Percentiles rank a stretch among this genome's conserved stretches.
Conservation (phyloP, 2,888 invertebrate genomes). For the Prosopocoilus inquinatus region DNA sequence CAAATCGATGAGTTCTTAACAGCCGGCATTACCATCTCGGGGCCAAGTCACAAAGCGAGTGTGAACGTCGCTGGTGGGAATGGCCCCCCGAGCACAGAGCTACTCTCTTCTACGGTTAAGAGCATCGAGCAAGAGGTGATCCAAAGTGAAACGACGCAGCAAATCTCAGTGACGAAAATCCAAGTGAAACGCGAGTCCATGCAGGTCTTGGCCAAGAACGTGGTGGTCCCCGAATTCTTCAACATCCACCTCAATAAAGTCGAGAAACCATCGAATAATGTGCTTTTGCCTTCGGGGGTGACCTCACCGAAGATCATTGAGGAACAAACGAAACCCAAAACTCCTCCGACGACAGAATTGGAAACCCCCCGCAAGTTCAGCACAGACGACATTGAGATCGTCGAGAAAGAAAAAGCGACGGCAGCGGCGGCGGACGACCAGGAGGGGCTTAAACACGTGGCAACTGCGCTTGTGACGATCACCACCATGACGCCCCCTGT, state of each 20-base stretch:
- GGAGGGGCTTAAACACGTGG: constrained; percentile 24
- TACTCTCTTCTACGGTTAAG: neutral
- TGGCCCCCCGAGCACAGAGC: neutral
- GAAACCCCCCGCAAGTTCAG: constrained; percentile 45
- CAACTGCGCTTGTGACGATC: constrained; percentile 29
- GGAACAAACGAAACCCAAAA: constrained; percentile 28
- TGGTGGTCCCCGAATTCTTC: constrained; percentile 63
- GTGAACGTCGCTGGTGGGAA: constrained; percentile 5
- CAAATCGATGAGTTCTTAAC: constrained; percentile 6
- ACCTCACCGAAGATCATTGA: constrained; percentile 48
- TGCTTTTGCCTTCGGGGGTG: constrained; percentile 64
- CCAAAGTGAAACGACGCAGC: constrained; percentile 35
- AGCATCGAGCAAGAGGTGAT: constrained; percentile 1
- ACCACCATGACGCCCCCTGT: constrained; percentile 28
- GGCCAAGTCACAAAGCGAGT: constrained; percentile 13
- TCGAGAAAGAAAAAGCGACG: constrained; percentile 39
- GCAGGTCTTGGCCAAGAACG: constrained; percentile 36
- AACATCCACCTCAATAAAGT: constrained; percentile 71
- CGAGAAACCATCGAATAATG: constrained; percentile 63
- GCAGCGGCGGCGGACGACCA: constrained; percentile 33
- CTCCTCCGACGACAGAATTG: neutral
- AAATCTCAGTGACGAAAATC: constrained; percentile 58
- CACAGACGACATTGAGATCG: constrained; percentile 51
- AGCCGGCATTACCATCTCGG: constrained; percentile 15
- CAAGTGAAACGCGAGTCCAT: constrained; percentile 57